Base-by-base conservation (phyloP, 2,113 vertebrate species). In the Campylomormyrus numenius region DNA sequence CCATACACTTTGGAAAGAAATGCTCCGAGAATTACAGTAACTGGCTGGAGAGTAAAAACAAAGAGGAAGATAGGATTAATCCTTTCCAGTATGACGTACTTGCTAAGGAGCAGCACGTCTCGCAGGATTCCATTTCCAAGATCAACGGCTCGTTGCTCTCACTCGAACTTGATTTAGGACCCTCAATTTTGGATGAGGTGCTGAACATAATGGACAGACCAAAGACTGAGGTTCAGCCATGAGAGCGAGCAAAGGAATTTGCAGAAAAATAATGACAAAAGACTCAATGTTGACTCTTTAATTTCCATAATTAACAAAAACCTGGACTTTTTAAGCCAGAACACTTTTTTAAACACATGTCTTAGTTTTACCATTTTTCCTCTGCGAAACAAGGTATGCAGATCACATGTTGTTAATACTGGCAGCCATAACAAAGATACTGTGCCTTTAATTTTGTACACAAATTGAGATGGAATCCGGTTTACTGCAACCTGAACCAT, bases 131-230 rank as follows among this genome's bases (percentile, higher is more conserved):
- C 66, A 96, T 99, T 87, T 93, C 96, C 56, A 97, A 98, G 91
- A 96, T 98, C 90, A 95, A 96, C 0, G 97, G 97, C 53, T 99
- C 98, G 24, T 94, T 99, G 62, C 96, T 99, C 77, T 99, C 98
- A 2, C 96, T 99, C 27, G 97, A 99, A 88, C 97, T 99, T 2
- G 98, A 99, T 92, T 95, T 99, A 87, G 98, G 98, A 80, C 98
- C 98, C 91, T 99, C 98, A 83, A 98, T 99, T 95, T 93, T 99
- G 95, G 98, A 99, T 91, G 98, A 99, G 74, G 98, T 99, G 88
- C 97, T 99, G 89, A 97, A 99, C 92, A 98, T 99, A 92, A 99
- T 99, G 98, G 98, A 99, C 94, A 97, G 97, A 94, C 93, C 95
- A 11, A 91, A 94, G 91, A 92, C 90, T 6, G 95, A 94, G 91